Conservation (phyloP, 2,797 vertebrate species). For the Coilia nasus region DNA sequence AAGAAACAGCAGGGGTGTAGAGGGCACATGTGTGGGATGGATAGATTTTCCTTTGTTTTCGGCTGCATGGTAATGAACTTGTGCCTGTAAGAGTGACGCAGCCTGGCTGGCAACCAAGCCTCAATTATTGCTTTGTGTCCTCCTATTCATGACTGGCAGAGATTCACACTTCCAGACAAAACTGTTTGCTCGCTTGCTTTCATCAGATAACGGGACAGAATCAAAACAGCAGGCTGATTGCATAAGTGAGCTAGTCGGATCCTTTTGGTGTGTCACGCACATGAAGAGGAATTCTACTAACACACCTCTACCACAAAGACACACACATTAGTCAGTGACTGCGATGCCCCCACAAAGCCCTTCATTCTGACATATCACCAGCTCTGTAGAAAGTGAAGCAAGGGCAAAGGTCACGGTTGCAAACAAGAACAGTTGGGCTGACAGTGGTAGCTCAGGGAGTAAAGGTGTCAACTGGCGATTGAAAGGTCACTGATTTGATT, state of each 20-base stretch:
- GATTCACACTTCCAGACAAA: neutral
- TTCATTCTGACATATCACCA: neutral
- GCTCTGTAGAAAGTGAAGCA: neutral
- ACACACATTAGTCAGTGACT: neutral
- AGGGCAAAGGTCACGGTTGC: neutral
- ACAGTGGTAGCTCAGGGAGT: no score
- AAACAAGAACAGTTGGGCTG: no score
- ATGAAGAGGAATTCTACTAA: neutral
- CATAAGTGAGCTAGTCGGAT: neutral
- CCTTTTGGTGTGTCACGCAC: neutral
- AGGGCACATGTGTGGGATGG: constrained; percentile 41
- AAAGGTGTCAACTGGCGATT: no score
- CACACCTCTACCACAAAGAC: neutral
- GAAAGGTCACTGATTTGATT: no score
- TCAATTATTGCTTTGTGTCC: neutral
- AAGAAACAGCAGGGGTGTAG: constrained; percentile 31
- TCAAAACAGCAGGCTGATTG: neutral
- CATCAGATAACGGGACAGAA: neutral
- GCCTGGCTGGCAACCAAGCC: neutral
- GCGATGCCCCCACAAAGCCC: neutral
- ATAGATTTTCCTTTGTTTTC: constrained; percentile 48
- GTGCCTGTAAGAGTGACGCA: constrained; percentile 28
- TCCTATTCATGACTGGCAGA: neutral
- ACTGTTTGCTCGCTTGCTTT: neutral
- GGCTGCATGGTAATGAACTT: constrained; percentile 39